Evolutionary conservation across 1,140 invertebrate genomes (phyloP).

Genomic region (Ceratina calcarata): DNA sequence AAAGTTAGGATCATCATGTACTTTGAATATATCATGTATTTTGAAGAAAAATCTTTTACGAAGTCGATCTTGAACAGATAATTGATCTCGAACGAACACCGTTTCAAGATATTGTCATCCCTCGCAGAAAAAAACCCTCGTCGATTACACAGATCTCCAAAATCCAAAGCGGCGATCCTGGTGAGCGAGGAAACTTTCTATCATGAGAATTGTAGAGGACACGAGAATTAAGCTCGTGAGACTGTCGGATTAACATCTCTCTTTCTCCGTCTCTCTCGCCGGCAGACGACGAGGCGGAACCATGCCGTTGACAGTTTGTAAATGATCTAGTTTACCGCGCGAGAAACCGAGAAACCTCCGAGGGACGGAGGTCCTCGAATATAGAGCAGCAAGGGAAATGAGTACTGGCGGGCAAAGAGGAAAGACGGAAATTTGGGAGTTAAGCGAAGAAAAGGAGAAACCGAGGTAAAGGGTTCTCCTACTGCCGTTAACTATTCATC

Average conservation of each 20-base stretch:
- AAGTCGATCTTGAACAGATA: background rate
- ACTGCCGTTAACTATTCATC: conserved; percentile 68
- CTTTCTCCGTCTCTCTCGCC: conserved; percentile 27
- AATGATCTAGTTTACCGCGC: conserved; percentile 71
- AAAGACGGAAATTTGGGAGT: conserved; percentile 29
- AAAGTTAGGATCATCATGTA: too few species aligned
- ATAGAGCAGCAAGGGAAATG: conserved; percentile 52
- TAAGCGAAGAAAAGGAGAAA: conserved; percentile 18
- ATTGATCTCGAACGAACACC: background rate
- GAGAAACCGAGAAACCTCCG: conserved; percentile 20
- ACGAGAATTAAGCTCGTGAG: conserved; percentile 53
- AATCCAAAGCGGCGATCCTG: background rate
- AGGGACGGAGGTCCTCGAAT: conserved; percentile 19
- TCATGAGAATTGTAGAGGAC: background rate
- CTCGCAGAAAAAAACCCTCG: background rate
- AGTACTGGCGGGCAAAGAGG: background rate
- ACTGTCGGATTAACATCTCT: conserved; percentile 64
- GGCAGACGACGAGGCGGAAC: conserved; percentile 26
- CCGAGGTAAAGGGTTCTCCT: conserved; percentile 26
- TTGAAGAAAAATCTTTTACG: too few species aligned
- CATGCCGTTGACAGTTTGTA: conserved; percentile 72
- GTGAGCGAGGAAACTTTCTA: conserved; percentile 12
- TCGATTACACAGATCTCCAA: background rate
- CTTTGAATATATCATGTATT: too few species aligned
- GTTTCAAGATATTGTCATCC: too few species aligned